Evolutionary conservation across 2,797 vertebrate species (phyloP), one percentile per base, ranked within the genome.

Genomic region (Helostoma temminkii): DNA sequence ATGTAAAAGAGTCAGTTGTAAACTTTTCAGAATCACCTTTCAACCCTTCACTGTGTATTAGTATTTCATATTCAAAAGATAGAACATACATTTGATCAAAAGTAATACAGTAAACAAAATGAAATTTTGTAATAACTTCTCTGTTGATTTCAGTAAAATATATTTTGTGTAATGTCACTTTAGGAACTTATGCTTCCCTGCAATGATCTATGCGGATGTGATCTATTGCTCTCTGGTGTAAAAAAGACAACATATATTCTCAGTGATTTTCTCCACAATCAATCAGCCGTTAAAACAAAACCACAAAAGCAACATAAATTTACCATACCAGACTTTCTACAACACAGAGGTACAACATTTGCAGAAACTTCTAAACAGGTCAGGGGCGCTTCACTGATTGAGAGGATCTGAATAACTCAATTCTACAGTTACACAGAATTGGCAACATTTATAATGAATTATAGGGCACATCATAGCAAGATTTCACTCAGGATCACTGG

Each of bases 361-460:
- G 30, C 21, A 55, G 43, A 64, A 25, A 62, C 18, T 19, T 62
- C 52, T 19, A 55, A 45, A 56, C 11, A 24, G 46, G 24, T 36
- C 53, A 47, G 43, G 63, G 25, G 67, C 30, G 49, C 30, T 16
- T 46, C 22, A 9, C 22, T 25, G 37, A 65, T 6, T 14, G 24
- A 73, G 22, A 59, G 66, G 15, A 26, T 21, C 16, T 34, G 9
- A 82, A 30, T 47, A 4, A 47, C 67, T 64, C 0, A 60, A 61
- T 66, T 47, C 15, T 19, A 22, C 16, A 21, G 49, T 9, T 30
- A 26, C 3, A 39, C 15, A 65, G 43, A 63, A 63, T 57, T 61
- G 66, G 46, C 34, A 60, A 49, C 60, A 73, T 68, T 57, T 26
- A 70, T 26, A 49, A 30, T 78, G 19, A 69, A 26, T 74, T 67